phyloP scores from a whole-genome alignment of 2,888 invertebrate genomes.

The Resseliella maxima region DNA sequence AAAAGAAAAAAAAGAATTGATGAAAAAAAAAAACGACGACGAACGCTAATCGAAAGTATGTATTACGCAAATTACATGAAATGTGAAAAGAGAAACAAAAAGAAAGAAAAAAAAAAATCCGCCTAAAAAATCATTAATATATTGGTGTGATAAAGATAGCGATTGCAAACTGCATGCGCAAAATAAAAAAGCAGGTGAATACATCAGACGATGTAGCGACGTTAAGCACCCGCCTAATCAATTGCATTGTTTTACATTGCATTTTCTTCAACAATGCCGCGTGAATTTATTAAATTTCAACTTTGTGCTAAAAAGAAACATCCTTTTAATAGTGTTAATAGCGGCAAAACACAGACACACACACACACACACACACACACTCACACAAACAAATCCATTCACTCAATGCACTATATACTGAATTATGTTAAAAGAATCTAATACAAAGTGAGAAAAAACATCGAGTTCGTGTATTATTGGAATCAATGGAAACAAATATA shows the following conservation, averaged over 20 bases:
- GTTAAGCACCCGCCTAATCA: not conserved
- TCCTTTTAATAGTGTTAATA: not conserved
- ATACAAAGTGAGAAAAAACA: not conserved
- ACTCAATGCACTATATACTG: slow-evolving; percentile 15
- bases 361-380: not conserved
- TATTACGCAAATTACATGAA: not conserved
- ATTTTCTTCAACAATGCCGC: not conserved
- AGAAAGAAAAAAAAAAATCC: not conserved
- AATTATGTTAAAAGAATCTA: not conserved
- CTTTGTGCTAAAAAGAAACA: not conserved
- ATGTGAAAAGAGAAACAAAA: not conserved
- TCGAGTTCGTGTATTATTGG: not conserved
- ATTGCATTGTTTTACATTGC: not conserved
- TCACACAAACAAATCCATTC: not conserved
- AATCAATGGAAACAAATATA: not conserved
- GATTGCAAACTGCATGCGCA: not conserved
- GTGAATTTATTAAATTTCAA: not conserved
- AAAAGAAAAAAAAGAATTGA: not conserved
- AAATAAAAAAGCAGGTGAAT: not conserved
- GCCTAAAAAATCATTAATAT: not conserved
- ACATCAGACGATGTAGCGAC: not conserved
- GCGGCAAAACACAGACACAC: not conserved
- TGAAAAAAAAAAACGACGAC: no score
- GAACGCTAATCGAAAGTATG: not conserved
- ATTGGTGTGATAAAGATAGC: not conserved